Evolutionary conservation across 2,888 invertebrate species (phyloP).

Genomic region (Oscheius sp.): DNA sequence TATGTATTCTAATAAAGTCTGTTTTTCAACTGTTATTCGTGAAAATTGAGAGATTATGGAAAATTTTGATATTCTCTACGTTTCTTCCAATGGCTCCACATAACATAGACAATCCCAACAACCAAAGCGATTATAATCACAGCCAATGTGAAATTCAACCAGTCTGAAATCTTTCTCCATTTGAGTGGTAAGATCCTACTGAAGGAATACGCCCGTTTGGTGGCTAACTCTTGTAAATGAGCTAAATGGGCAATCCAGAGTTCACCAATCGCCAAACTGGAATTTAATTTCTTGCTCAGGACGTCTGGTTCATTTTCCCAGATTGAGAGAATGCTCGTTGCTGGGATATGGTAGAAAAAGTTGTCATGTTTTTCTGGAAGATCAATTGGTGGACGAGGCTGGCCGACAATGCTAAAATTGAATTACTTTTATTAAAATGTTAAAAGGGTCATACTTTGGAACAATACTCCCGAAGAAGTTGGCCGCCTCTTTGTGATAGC

Average conservation of each 20-base stretch:
- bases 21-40: too few relatives aligned
- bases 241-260: background rate
- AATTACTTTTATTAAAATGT: background rate
- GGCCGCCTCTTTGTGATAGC: background rate
- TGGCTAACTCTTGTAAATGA: background rate
- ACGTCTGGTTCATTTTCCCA: background rate
- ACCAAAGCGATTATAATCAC: background rate
- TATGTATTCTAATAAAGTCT: too few relatives aligned
- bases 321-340: background rate
- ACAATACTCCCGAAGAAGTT: background rate
- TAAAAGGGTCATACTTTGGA: background rate
- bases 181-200: background rate
- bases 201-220: background rate
- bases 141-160: background rate
- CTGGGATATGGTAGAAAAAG: background rate
- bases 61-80: background rate
- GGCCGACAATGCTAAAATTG: slow-evolving; percentile 1
- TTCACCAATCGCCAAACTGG: background rate
- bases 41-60: too few relatives aligned
- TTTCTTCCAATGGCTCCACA: background rate
- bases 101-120: background rate
- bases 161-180: background rate
- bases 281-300: background rate
- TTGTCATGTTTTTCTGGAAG: background rate
- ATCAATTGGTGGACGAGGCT: background rate